These are phyloP conservation scores for Apeira syringaria DNA, from an alignment of 2,888 invertebrate species.

Conservation along the genomic window DNA sequence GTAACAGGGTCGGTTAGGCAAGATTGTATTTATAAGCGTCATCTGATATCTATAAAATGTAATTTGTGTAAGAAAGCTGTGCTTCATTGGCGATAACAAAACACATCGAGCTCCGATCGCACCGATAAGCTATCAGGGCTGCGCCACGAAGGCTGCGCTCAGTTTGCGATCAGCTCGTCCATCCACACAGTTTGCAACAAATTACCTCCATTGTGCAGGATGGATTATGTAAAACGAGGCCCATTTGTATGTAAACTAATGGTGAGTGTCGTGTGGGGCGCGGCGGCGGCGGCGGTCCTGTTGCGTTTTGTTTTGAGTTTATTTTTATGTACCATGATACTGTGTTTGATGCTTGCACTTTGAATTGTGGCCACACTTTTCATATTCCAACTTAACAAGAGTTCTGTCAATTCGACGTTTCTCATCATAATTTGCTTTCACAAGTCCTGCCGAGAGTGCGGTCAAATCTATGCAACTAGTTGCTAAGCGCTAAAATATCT, in stretches of 20 bases:
- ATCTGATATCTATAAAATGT: background rate
- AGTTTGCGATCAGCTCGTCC: slow-evolving; percentile 69
- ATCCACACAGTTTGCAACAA: slow-evolving; percentile 77
- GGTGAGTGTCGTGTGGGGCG: slow-evolving; percentile 65
- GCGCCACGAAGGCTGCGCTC: slow-evolving; percentile 56
- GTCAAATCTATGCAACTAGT: no score
- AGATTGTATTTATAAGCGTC: no score
- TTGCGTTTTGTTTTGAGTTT: slow-evolving; percentile 31
- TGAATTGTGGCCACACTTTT: slow-evolving; percentile 18
- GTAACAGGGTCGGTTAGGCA: no score
- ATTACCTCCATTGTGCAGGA: slow-evolving; percentile 73
- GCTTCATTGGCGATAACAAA: background rate
- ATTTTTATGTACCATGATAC: slow-evolving; percentile 25
- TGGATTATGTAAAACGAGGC: slow-evolving; percentile 81
- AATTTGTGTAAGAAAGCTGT: background rate
- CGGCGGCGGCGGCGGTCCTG: slow-evolving; percentile 32
- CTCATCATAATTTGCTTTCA: no score
- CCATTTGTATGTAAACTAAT: slow-evolving; percentile 82
- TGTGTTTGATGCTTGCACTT: slow-evolving; percentile 17
- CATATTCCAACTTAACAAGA: slow-evolving; percentile 7
- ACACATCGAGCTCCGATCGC: slow-evolving; percentile 28
- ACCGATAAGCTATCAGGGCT: slow-evolving; percentile 56
- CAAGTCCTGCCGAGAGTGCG: no score
- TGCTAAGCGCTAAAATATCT: no score
- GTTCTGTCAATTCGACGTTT: no score